Evolutionary conservation across 1,140 invertebrate species (phyloP).

Genomic region (Leptopilina boulardi): DNA sequence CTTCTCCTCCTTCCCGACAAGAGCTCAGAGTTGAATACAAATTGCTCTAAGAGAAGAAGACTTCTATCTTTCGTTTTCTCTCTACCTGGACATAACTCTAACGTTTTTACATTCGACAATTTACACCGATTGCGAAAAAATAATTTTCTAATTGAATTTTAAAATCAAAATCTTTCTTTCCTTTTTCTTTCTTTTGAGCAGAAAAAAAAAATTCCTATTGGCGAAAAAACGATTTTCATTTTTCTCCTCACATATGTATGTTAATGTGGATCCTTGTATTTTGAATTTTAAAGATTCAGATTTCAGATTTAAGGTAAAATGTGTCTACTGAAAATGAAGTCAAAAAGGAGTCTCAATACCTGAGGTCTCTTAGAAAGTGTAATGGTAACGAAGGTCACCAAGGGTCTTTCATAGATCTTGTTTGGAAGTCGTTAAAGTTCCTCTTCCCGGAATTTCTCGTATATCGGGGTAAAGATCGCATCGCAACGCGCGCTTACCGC

Average conservation of each 20-base stretch:
- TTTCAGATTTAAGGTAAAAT: neutral
- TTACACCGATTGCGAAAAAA: slow-evolving; percentile 31
- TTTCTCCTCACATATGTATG: neutral
- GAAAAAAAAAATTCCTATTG: neutral
- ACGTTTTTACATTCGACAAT: slow-evolving; percentile 34
- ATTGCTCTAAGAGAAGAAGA: slow-evolving; percentile 56
- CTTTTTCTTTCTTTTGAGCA: neutral
- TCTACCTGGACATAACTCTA: slow-evolving; percentile 36
- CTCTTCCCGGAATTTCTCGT: slow-evolving; percentile 73
- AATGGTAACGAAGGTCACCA: slow-evolving; percentile 69
- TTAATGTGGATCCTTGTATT: no score
- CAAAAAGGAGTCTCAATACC: slow-evolving; percentile 21
- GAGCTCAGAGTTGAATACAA: slow-evolving; percentile 67
- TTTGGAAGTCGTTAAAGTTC: slow-evolving; percentile 75
- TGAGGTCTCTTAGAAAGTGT: slow-evolving; percentile 57
- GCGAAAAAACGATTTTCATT: neutral
- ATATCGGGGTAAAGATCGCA: slow-evolving; percentile 72
- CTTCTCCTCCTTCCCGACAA: slow-evolving; percentile 70
- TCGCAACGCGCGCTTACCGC: slow-evolving; percentile 60
- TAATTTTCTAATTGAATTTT: no score
- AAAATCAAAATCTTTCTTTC: neutral
- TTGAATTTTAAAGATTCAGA: neutral
- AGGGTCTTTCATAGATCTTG: slow-evolving; percentile 73
- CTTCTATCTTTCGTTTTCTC: slow-evolving; percentile 48
- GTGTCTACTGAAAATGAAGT: slow-evolving; percentile 12